Evolutionary conservation across 2,113 vertebrate species (phyloP), one percentile per base, ranked within the genome.

Genomic region (Lasiurus borealis): DNA sequence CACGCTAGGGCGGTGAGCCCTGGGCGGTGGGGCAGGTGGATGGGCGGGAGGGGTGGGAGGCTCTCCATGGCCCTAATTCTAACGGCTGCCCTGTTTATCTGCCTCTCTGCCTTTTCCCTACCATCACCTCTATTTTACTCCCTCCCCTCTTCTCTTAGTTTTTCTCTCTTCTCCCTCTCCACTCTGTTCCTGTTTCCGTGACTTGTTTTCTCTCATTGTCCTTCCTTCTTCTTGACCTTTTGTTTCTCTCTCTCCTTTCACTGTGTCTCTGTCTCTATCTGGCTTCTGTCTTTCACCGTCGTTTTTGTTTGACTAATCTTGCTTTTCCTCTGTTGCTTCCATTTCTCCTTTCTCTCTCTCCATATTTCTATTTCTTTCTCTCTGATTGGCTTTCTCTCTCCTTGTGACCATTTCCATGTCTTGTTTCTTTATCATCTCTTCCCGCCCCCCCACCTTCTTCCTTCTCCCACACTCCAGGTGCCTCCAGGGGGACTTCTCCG

Each of bases 401-500:
- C 25, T 23, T 77, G 10, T 80, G 66, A 5, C 34, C 25, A 46
- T 66, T 34, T 78, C 31, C 6, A 40, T 62, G 31, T 54, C 46
- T 48, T 44, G 12, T 90, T 71, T 83, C 29, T 85, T 48, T 64
- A 66, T 81, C 48, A 11, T 34, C 25, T 40, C 27, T 8, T n/a
- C 21, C n/a, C 3, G 5, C 14, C 19, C 36, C 3, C 14, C 80
- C 18, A 80, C 13, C 82, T 54, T 50, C 29, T 68, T 77, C 14
- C 7, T 25, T 31, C 12, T 64, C 31, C 0, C 4, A 0, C 7
- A 18, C 6, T 3, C 9, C 88, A 99, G 99, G 95, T 99, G 99
- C 98, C 98, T 99, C 83, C 98, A 98, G 31, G 99, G 99, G 11
- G 99, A 99, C 97, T 99, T 99, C 98, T 99, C 98, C 0, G 99